Conservation (phyloP, 2,113 vertebrate species). For the Pseudopipra pipra region DNA sequence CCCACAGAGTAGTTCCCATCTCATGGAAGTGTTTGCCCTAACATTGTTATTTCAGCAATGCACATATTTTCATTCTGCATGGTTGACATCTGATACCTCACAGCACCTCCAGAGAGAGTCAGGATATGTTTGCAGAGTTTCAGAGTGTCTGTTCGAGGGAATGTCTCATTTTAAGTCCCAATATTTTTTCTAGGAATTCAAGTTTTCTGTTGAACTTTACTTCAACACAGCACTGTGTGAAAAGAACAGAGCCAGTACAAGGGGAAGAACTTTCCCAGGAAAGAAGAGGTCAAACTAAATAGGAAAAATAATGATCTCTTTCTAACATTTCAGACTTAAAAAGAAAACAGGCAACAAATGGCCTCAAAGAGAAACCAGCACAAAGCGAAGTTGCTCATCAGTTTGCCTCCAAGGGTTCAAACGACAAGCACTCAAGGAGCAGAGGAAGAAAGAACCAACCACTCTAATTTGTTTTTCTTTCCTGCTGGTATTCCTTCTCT, state of each 20-base stretch:
- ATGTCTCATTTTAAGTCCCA: not conserved
- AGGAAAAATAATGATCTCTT: constrained; percentile 43
- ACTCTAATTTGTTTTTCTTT: constrained; percentile 8
- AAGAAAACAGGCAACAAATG: constrained; percentile 26
- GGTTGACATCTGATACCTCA: not conserved
- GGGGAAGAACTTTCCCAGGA: not conserved
- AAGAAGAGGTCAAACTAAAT: constrained; percentile 37
- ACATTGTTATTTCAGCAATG: not conserved
- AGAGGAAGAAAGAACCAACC: not conserved
- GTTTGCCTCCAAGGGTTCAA: not conserved
- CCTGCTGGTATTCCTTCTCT: not conserved
- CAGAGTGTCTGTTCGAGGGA: not conserved
- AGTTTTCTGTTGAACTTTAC: not conserved
- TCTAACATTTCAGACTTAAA: constrained; percentile 32
- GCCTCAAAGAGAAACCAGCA: constrained; percentile 29
- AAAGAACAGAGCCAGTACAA: not conserved
- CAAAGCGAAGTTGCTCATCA: constrained; percentile 6
- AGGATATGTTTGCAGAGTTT: not conserved
- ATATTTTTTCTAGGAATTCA: not conserved
- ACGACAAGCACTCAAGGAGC: not conserved
- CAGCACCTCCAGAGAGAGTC: not conserved
- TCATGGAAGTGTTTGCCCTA: not conserved
- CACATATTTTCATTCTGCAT: not conserved
- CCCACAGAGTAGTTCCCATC: not conserved
- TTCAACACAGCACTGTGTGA: not conserved